phyloP scores from a whole-genome alignment of 2,888 invertebrate genomes.

The Latheticus oryzae region DNA sequence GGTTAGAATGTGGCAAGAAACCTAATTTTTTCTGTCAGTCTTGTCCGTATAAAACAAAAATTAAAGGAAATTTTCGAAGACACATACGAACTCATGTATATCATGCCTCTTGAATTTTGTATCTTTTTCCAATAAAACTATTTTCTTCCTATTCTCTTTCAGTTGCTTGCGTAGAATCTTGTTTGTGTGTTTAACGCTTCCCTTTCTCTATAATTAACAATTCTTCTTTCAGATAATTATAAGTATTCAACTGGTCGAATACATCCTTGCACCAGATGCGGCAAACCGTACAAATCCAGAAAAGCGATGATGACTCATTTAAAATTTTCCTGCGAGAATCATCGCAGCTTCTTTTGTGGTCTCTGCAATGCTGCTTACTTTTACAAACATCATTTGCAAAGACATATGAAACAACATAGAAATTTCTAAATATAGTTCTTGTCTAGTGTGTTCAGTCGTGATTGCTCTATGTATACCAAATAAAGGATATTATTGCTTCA shows the following conservation, averaged over 20 bases:
- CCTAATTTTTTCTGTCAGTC: constrained; percentile 25
- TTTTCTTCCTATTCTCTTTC: neutral
- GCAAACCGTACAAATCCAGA: constrained; percentile 54
- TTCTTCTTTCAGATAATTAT: constrained; percentile 34
- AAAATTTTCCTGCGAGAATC: constrained; percentile 54
- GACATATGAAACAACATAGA: constrained; percentile 48
- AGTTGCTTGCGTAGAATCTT: constrained; percentile 20
- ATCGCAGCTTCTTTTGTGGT: constrained; percentile 53
- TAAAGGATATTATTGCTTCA: constrained; percentile 1
- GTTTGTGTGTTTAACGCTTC: constrained; percentile 15
- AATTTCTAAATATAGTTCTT: constrained; percentile 3
- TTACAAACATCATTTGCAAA: constrained; percentile 55
- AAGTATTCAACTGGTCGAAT: constrained; percentile 20
- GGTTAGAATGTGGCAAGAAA: constrained; percentile 38
- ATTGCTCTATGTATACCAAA: constrained; percentile 7
- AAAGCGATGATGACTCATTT: constrained; percentile 55
- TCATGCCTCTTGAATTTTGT: neutral
- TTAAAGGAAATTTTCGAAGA: constrained; percentile 32
- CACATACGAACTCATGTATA: constrained; percentile 13
- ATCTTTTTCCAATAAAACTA: constrained; percentile 6
- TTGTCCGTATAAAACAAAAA: constrained; percentile 34
- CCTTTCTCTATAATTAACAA: constrained; percentile 6
- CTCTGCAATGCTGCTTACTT: constrained; percentile 54
- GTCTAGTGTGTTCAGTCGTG: too few species aligned
- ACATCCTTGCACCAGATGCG: constrained; percentile 51